Evolutionary conservation across 2,888 invertebrate species (phyloP), one percentile per base, ranked within the genome.

Genomic region (Morpho helenor): DNA sequence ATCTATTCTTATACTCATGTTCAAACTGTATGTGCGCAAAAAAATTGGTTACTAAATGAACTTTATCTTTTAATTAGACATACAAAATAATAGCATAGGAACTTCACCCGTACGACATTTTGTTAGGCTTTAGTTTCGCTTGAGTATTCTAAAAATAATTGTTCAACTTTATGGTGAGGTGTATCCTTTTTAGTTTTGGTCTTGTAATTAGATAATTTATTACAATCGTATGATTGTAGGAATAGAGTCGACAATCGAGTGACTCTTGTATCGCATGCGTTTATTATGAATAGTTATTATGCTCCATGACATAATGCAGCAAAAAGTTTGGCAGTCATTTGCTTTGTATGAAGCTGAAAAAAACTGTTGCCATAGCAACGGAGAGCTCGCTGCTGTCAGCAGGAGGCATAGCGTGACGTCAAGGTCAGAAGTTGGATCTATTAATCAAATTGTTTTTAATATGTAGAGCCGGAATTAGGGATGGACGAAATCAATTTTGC

Each of bases 321-420:
- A 78, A 79, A 79, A 78, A 79, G 73, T 66, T 64, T 64, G 65
- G 61, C 70, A 66, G 72, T 71, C 72, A 73, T 71, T 72, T 73
- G 72, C 70, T 72, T 67, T 67, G 66, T 68, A 66, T 72, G 61
- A 63, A 66, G 57, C 46, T 53, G 67, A 55, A 56, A 55, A 66
- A 64, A 58, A 10, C 6, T 22, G 52, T 53, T 44, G 40, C 49
- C 62, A 58, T 65, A 55, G 66, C 59, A 59, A 62, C 65, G 52
- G 46, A 31, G 31, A 31, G 31, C 31, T 31, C 31, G 3, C 5
- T 23, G 23, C 4, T 8, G 16, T 8, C 2, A 6, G 5, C 10
- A 39, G 7, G n/a, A n/a, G 16, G 2, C 40, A 41, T 31, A 39
- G 46, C 39, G 7, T 22, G 45, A 10, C 46, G 39, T 9, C 46